These are phyloP conservation scores for Nephila pilipes DNA, from an alignment of 1,140 invertebrate species.

Conservation along the genomic window DNA sequence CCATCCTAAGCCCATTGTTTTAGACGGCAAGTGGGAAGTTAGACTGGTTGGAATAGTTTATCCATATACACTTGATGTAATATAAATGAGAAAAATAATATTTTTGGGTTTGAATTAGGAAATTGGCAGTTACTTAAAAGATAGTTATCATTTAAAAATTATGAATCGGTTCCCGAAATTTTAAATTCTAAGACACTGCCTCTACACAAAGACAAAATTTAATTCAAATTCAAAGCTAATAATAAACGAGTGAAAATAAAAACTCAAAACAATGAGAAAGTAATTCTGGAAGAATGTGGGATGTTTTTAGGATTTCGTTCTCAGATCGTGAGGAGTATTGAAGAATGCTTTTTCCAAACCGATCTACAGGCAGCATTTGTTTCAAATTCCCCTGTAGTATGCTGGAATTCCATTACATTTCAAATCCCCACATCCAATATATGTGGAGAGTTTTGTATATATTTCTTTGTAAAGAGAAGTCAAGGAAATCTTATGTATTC, in stretches of 20 bases:
- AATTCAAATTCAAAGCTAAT: neutral
- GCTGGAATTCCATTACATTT: too few species aligned
- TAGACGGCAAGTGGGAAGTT: too few species aligned
- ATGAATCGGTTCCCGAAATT: slow-evolving; percentile 15
- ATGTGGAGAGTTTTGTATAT: too few species aligned
- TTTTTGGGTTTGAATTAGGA: neutral
- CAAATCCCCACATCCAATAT: too few species aligned
- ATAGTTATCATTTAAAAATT: neutral
- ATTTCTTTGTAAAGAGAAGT: too few species aligned
- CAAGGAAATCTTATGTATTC: too few species aligned
- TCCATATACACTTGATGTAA: slow-evolving; percentile 44
- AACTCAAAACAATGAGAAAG: too few species aligned
- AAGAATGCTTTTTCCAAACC: neutral
- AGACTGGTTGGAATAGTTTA: slow-evolving; percentile 27
- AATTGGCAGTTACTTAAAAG: neutral
- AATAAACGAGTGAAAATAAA: too few species aligned
- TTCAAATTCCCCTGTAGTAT: too few species aligned
- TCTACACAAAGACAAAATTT: neutral
- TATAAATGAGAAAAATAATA: slow-evolving; percentile 13
- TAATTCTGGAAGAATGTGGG: neutral
- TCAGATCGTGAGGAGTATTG: neutral
- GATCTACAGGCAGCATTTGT: neutral
- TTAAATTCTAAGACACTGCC: neutral
- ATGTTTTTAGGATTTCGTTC: neutral
- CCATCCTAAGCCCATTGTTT: neutral